phyloP scores from a whole-genome alignment of 2,113 vertebrate species.

The Ornithorhynchus anatinus region DNA sequence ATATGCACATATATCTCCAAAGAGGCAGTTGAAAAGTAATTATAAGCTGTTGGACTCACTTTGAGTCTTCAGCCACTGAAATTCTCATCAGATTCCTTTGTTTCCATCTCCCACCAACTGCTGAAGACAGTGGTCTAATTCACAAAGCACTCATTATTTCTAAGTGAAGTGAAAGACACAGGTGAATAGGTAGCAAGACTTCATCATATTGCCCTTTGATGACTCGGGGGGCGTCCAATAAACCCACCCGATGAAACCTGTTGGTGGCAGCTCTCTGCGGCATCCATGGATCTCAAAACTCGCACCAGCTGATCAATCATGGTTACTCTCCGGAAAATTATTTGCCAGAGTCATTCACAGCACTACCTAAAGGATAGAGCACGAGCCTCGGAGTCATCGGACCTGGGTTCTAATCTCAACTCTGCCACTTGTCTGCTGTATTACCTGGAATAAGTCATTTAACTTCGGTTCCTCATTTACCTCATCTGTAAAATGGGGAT shows the following conservation, averaged over 20 bases:
- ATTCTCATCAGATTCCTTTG: too few species aligned
- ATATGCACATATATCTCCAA: too few species aligned
- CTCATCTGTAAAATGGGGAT: too few species aligned
- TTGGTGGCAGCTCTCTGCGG: neutral
- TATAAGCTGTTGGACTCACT: too few species aligned
- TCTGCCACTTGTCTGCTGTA: too few species aligned
- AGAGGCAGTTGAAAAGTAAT: too few species aligned
- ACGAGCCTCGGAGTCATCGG: too few species aligned
- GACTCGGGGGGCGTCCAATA: neutral
- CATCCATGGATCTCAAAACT: neutral
- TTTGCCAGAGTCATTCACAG: neutral
- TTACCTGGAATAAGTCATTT: neutral
- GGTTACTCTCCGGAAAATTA: neutral
- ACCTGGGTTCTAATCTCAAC: too few species aligned
- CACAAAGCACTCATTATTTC: neutral
- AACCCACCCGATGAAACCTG: neutral
- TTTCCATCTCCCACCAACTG: neutral
- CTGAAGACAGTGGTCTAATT: neutral
- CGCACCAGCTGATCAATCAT: neutral
- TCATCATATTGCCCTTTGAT: neutral
- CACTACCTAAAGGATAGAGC: too few species aligned
- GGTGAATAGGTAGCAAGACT: neutral
- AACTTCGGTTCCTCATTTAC: too few species aligned
- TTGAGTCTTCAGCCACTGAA: too few species aligned
- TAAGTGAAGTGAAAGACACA: neutral